A percentile compares a stretch with the other conserved stretches of the same genome.
Evolutionary conservation across 1,140 invertebrate genomes (phyloP).

Genomic region (Hestina assimilis): DNA sequence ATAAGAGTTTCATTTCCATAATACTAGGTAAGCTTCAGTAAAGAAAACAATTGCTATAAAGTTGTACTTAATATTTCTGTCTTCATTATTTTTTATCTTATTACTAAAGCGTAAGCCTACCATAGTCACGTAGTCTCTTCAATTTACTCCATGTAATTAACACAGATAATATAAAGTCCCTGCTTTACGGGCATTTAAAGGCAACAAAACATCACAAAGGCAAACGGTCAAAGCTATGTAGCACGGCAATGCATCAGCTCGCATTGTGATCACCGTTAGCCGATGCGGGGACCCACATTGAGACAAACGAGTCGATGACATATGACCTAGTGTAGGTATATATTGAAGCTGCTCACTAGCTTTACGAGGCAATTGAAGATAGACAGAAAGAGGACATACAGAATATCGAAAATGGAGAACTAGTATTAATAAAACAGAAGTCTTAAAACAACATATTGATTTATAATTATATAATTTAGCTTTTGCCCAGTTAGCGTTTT

Average conservation of each 20-base stretch:
- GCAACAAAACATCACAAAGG: constrained; percentile 28
- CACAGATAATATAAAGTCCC: neutral
- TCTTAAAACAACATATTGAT: too few species aligned
- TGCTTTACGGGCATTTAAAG: neutral
- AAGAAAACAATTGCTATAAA: too few species aligned
- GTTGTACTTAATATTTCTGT: too few species aligned
- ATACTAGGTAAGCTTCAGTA: too few species aligned
- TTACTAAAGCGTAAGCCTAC: too few species aligned
- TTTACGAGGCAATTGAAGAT: constrained; percentile 45
- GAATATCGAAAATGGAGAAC: constrained; percentile 26
- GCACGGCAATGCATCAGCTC: constrained; percentile 56
- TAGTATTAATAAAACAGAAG: too few species aligned
- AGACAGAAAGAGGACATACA: constrained; percentile 35
- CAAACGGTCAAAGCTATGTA: constrained; percentile 39
- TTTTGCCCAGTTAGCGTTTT: too few species aligned
- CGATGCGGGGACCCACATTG: constrained; percentile 52
- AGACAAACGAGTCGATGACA: constrained; percentile 63
- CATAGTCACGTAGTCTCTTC: too few species aligned
- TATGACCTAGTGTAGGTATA: constrained; percentile 40
- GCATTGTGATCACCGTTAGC: constrained; percentile 69
- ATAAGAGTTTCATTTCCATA: too few species aligned
- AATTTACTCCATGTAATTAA: too few species aligned
- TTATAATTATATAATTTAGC: too few species aligned
- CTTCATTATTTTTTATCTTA: too few species aligned
- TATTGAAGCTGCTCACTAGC: constrained; percentile 29